A percentile compares a stretch with the other conserved stretches of the same genome.
Conservation (phyloP, 2,797 vertebrate species). For the Danio jaintianensis region DNA sequence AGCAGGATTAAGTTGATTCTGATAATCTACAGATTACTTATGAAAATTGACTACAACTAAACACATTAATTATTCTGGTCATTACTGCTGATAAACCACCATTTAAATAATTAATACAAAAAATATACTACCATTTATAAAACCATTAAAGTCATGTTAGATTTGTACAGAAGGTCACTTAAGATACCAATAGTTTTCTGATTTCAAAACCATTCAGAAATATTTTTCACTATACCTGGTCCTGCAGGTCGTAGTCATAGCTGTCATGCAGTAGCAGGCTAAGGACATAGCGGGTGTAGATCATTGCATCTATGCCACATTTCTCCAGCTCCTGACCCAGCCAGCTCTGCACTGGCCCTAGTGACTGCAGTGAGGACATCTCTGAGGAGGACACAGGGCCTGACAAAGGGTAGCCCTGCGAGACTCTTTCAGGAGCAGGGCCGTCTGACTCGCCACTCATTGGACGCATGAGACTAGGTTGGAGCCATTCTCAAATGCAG, state of each 20-base stretch:
- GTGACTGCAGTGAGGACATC: conserved; percentile 98
- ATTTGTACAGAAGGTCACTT: too few relatives aligned
- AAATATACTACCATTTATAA: too few relatives aligned
- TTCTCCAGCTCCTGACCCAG: conserved; percentile 99
- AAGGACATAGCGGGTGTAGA: conserved; percentile 98
- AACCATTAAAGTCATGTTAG: too few relatives aligned
- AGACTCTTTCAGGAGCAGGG: conserved; percentile 91
- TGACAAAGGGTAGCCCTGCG: conserved; percentile 81
- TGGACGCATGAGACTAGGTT: conserved; percentile 95
- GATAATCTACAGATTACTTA: neutral
- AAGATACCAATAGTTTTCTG: neutral
- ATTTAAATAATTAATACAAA: too few relatives aligned
- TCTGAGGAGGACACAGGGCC: conserved; percentile 88
- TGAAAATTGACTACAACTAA: neutral
- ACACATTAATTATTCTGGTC: too few relatives aligned
- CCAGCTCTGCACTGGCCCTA: conserved; percentile 99
- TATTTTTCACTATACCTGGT: conserved; percentile 85
- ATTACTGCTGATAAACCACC: neutral
- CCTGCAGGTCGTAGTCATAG: conserved; percentile 98
- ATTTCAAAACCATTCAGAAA: neutral
- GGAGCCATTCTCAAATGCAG: conserved; percentile 86
- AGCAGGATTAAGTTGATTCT: neutral
- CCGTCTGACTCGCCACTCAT: conserved; percentile 90
- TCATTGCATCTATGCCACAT: conserved; percentile 99
- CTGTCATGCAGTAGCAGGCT: conserved; percentile 99